Evolutionary conservation across 2,113 vertebrate genomes (phyloP).

Genomic region (Choloepus hoffmanni): DNA sequence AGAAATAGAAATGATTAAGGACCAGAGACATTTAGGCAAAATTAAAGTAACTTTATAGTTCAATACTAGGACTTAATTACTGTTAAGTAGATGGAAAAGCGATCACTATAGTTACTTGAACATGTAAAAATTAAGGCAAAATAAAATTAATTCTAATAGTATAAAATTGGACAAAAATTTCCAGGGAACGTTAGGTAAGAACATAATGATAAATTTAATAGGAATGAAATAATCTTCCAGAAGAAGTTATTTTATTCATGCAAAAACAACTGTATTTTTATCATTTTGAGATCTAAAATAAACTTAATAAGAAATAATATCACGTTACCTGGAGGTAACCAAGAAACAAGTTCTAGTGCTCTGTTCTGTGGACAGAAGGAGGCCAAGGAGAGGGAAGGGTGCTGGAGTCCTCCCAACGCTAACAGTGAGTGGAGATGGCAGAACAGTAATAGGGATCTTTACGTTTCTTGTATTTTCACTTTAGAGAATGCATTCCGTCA

Average conservation of each 20-base stretch:
- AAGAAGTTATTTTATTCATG: constrained; percentile 36
- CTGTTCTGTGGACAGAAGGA: neutral
- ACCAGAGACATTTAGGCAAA: constrained; percentile 11
- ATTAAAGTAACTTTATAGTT: constrained; percentile 58
- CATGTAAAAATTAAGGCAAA: constrained; percentile 46
- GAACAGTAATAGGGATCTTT: neutral
- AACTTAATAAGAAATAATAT: neutral
- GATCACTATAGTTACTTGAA: constrained; percentile 51
- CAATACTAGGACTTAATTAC: constrained; percentile 51
- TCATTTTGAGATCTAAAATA: constrained; percentile 32
- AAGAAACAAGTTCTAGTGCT: neutral
- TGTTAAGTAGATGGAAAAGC: constrained; percentile 25
- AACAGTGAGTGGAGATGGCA: neutral
- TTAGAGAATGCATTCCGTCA: neutral
- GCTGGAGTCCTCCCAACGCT: neutral
- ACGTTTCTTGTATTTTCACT: neutral
- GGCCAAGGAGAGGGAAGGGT: neutral
- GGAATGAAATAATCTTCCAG: neutral
- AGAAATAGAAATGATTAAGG: constrained; percentile 35
- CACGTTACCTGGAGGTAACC: neutral
- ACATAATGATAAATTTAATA: constrained; percentile 17
- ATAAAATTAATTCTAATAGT: constrained; percentile 45
- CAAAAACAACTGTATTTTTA: neutral
- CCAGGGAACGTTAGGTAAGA: neutral
- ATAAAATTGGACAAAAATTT: constrained; percentile 17